These are phyloP conservation scores for Megathymus violae DNA, from an alignment of 1,140 invertebrate genomes.

Conservation along the genomic window DNA sequence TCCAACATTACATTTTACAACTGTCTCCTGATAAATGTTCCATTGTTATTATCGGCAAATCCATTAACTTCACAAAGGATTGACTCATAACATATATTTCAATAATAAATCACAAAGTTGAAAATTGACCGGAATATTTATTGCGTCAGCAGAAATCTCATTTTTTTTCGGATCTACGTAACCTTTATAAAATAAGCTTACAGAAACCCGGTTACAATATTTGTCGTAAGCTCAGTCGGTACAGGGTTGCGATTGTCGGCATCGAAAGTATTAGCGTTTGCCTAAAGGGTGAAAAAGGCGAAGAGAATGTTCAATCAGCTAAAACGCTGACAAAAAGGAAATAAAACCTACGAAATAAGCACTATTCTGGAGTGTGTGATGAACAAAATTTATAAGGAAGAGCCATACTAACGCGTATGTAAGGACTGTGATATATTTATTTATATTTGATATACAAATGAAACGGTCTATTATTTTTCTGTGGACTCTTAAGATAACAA, in stretches of 20 bases:
- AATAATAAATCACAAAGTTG: too few species aligned
- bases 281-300: constrained; percentile 22
- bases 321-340: constrained; percentile 21
- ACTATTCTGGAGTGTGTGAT: background rate
- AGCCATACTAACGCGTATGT: background rate
- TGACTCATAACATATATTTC: too few species aligned
- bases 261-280: constrained; percentile 20
- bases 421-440: background rate
- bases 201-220: constrained; percentile 25
- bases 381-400: background rate
- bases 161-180: too few species aligned
- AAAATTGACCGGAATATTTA: too few species aligned
- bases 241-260: constrained; percentile 2
- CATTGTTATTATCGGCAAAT: too few species aligned
- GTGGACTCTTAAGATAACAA: too few species aligned
- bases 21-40: too few species aligned
- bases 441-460: too few species aligned
- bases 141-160: too few species aligned
- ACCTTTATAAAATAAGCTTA: constrained; percentile 11
- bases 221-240: constrained; percentile 21
- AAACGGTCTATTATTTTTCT: too few species aligned
- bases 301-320: constrained; percentile 18
- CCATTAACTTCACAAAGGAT: too few species aligned
- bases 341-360: background rate
- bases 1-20: too few species aligned